phyloP scores from a whole-genome alignment of 53 echinoderm and acorn worm species.

The Echinarachnius parma region DNA sequence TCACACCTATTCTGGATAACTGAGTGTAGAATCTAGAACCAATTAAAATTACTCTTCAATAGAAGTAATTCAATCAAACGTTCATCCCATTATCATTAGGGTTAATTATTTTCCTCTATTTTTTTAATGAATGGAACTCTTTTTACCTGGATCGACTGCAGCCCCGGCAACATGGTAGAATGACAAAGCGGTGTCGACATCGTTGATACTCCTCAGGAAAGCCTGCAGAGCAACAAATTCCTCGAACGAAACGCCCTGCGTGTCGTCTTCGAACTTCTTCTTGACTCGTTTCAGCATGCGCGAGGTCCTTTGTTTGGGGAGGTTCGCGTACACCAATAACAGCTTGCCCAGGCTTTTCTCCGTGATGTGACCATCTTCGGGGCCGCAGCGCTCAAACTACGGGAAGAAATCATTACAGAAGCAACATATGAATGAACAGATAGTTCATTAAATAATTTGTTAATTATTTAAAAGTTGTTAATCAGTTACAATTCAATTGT shows the following conservation, averaged over 20 bases:
- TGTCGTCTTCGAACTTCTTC: constrained; percentile 76
- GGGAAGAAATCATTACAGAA: not conserved
- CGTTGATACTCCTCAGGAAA: constrained; percentile 80
- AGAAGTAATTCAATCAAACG: too few species aligned
- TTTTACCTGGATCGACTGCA: constrained; percentile 88
- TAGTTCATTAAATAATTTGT: not conserved
- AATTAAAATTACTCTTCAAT: too few species aligned
- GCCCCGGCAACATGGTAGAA: constrained; percentile 98
- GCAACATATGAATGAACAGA: too few species aligned
- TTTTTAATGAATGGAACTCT: too few species aligned
- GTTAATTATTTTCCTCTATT: too few species aligned
- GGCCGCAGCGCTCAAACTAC: constrained; percentile 83
- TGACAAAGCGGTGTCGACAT: constrained; percentile 86
- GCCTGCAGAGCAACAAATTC: constrained; percentile 81
- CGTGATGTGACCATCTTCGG: constrained; percentile 70
- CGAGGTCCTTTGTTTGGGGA: constrained; percentile 64
- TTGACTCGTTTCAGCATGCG: constrained; percentile 93
- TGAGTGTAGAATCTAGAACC: too few species aligned
- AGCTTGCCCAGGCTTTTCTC: constrained; percentile 72
- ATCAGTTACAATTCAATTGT: too few species aligned
- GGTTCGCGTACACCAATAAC: constrained; percentile 78
- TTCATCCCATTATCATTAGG: too few species aligned
- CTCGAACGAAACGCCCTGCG: constrained; percentile 82
- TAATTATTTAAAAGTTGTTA: too few species aligned
- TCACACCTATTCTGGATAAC: too few species aligned